Evolutionary conservation across 1,140 invertebrate genomes (phyloP).

Genomic region (Mamestra configurata): DNA sequence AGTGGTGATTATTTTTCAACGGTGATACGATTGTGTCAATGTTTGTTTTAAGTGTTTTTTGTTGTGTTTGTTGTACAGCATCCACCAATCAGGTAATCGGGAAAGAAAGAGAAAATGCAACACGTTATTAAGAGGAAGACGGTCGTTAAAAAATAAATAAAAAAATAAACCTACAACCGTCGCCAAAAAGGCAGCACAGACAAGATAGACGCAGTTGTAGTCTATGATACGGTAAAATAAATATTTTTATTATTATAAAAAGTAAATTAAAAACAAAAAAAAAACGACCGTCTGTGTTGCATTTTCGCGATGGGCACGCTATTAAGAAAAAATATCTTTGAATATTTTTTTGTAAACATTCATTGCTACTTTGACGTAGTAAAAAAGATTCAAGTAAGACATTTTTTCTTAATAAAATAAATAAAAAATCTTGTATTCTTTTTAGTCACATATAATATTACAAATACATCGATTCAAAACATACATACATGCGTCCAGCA

Average conservation of each 20-base stretch:
- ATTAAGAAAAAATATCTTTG: constrained; percentile 53
- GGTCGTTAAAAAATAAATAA: constrained; percentile 77
- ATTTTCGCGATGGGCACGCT: constrained; percentile 77
- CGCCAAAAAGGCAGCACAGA: constrained; percentile 87
- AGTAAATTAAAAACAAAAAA: constrained; percentile 53
- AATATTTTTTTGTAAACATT: background rate
- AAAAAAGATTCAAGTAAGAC: constrained; percentile 58
- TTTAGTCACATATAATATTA: constrained; percentile 55
- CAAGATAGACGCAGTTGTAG: constrained; percentile 60
- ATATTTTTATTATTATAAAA: constrained; percentile 18
- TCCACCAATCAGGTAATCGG: constrained; percentile 68
- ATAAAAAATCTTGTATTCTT: constrained; percentile 70
- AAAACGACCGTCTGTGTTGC: constrained; percentile 86
- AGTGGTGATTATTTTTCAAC: background rate
- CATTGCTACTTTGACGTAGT: background rate
- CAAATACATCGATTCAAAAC: constrained; percentile 75
- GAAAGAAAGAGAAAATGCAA: constrained; percentile 86
- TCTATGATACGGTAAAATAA: constrained; percentile 36
- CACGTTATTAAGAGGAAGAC: constrained; percentile 72
- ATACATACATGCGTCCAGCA: constrained; percentile 64
- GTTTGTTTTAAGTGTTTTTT: constrained; percentile 37
- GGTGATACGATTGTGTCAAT: background rate
- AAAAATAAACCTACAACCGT: constrained; percentile 60
- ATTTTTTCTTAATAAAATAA: constrained; percentile 60
- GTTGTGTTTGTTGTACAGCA: constrained; percentile 39